phyloP scores from a whole-genome alignment of 2,113 vertebrate genomes.

The Accipiter cooperii region DNA sequence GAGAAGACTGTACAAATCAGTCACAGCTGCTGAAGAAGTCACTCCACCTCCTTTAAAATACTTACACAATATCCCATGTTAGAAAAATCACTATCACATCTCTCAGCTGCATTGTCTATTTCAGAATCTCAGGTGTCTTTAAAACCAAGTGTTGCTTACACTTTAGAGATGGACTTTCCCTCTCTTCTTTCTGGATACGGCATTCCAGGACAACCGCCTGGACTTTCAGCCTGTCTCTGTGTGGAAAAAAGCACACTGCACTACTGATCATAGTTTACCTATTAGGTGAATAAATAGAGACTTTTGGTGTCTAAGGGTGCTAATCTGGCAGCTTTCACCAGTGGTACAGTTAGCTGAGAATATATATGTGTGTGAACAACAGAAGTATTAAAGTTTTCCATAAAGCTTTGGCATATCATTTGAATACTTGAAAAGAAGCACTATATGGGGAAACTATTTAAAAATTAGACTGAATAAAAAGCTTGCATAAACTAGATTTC shows the following conservation, averaged over 20 bases:
- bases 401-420: not conserved
- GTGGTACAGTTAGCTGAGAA: not conserved
- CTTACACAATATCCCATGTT: not conserved
- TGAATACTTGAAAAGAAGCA: not conserved
- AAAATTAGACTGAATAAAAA: not conserved
- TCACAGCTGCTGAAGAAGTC: not conserved
- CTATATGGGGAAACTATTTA: not conserved
- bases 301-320: not conserved
- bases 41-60: not conserved
- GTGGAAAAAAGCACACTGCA: not conserved
- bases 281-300: not conserved
- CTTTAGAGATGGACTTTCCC: not conserved
- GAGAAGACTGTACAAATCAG: not conserved
- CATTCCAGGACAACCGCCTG: not conserved
- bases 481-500: not conserved
- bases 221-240: not conserved
- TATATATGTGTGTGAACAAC: not conserved
- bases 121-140: not conserved
- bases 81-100: not conserved
- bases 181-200: not conserved
- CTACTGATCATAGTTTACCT: not conserved
- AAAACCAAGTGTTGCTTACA: not conserved
- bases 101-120: not conserved
- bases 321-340: not conserved
- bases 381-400: not conserved